Evolutionary conservation across 2,113 vertebrate species (phyloP).

Genomic region (Grammomys dolichurus): DNA sequence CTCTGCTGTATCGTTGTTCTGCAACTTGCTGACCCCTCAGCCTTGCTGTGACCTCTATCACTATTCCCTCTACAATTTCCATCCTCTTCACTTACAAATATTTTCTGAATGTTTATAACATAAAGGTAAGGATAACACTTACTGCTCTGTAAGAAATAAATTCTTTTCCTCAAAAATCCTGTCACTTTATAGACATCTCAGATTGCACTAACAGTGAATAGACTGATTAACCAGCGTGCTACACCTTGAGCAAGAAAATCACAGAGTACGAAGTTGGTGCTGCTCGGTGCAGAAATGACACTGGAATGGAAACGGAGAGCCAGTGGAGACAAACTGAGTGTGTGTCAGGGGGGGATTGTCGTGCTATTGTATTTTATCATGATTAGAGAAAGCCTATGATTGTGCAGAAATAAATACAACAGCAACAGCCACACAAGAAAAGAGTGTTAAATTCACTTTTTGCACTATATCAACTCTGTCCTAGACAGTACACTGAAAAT

Average conservation of each 20-base stretch:
- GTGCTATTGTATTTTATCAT: neutral
- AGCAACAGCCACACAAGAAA: neutral
- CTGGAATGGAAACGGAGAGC: neutral
- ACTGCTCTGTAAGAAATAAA: neutral
- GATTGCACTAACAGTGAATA: neutral
- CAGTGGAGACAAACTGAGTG: neutral
- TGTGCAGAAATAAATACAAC: neutral
- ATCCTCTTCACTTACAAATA: neutral
- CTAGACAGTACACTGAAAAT: slow-evolving; percentile 13
- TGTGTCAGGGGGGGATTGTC: neutral
- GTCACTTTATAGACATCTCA: neutral
- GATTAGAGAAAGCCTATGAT: neutral
- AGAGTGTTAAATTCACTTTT: neutral
- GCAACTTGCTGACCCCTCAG: neutral
- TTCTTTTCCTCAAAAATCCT: neutral
- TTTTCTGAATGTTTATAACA: neutral
- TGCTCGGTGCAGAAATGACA: neutral
- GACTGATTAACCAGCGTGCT: neutral
- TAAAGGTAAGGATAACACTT: slow-evolving; percentile 17
- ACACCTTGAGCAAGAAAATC: neutral
- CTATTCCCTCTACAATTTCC: neutral
- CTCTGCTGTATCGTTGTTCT: neutral
- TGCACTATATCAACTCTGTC: neutral
- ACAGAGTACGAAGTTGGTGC: neutral
- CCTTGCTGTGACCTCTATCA: neutral